phyloP scores from a whole-genome alignment of 2,797 vertebrate species.

The Danio kyathit region DNA sequence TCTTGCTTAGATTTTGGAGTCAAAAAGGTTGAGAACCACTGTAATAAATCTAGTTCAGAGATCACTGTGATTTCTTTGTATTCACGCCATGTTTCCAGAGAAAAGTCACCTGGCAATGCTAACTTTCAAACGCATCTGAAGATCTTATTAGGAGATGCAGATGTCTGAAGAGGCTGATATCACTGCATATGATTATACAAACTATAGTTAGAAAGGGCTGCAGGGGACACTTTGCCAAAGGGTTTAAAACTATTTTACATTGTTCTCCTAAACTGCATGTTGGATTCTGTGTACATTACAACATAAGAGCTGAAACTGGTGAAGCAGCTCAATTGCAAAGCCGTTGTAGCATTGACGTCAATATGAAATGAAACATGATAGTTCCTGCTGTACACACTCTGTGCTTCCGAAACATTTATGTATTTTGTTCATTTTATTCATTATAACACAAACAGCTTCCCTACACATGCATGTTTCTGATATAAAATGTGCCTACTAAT shows the following conservation, averaged over 20 bases:
- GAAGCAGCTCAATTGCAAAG: slow-evolving; percentile 10
- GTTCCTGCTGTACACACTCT: slow-evolving; percentile 16
- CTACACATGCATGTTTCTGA: slow-evolving; percentile 26
- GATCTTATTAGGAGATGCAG: slow-evolving; percentile 4
- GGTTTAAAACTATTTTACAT: slow-evolving; percentile 12
- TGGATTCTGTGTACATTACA: slow-evolving; percentile 14
- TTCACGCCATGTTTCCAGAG: slow-evolving; percentile 10
- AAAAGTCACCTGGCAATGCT: slow-evolving; percentile 14
- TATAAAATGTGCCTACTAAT: slow-evolving; percentile 42
- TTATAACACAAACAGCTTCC: slow-evolving; percentile 13
- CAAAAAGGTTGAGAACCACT: slow-evolving; percentile 15
- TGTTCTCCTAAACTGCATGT: neutral
- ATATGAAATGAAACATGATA: slow-evolving; percentile 13
- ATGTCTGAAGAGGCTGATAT: neutral
- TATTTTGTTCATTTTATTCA: slow-evolving; percentile 3
- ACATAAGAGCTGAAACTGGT: slow-evolving; percentile 12
- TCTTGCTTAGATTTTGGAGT: too few relatives aligned
- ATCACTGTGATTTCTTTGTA: slow-evolving; percentile 52
- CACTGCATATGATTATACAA: neutral
- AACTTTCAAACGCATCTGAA: neutral
- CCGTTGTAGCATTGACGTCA: slow-evolving; percentile 21
- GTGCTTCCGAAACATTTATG: slow-evolving; percentile 30
- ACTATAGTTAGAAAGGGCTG: slow-evolving; percentile 32
- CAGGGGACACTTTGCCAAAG: slow-evolving; percentile 33
- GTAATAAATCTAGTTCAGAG: neutral